Conservation (phyloP, 2,888 invertebrate genomes). For the Shargacucullia verbasci region DNA sequence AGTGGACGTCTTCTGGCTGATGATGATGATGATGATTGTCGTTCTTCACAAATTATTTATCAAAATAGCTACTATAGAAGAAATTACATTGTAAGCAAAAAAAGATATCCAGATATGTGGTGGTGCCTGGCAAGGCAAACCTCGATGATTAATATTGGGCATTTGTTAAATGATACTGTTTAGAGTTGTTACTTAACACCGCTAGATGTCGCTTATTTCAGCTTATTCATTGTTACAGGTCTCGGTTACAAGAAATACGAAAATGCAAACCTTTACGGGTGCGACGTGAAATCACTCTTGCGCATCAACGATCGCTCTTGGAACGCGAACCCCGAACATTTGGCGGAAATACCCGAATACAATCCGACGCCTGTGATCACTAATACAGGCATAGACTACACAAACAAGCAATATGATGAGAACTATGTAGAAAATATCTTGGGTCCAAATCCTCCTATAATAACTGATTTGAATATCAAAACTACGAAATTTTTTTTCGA, state of each 20-base stretch:
- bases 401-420: conserved; percentile 67
- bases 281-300: conserved; percentile 72
- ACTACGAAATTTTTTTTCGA: conserved; percentile 68
- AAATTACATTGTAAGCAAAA: too few relatives aligned
- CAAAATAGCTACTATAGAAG: too few relatives aligned
- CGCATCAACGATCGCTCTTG: conserved; percentile 65
- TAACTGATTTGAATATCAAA: conserved; percentile 70
- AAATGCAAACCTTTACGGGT: conserved; percentile 70
- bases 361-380: conserved; percentile 66
- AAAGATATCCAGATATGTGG: too few relatives aligned
- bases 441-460: conserved; percentile 74
- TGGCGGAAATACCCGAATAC: conserved; percentile 67
- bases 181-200: too few relatives aligned
- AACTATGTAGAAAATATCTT: conserved; percentile 70
- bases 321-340: conserved; percentile 64
- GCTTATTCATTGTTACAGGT: conserved; percentile 59
- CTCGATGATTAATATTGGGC: too few relatives aligned
- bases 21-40: too few relatives aligned
- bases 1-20: too few relatives aligned
- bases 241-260: conserved; percentile 73
- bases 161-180: too few relatives aligned
- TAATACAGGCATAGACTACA: conserved; percentile 76
- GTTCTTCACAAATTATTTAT: too few relatives aligned
- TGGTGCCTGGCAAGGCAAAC: too few relatives aligned
- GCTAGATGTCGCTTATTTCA: neutral